Base-by-base conservation (phyloP, 2,888 invertebrate species). In the Tenthredo mesomela region DNA sequence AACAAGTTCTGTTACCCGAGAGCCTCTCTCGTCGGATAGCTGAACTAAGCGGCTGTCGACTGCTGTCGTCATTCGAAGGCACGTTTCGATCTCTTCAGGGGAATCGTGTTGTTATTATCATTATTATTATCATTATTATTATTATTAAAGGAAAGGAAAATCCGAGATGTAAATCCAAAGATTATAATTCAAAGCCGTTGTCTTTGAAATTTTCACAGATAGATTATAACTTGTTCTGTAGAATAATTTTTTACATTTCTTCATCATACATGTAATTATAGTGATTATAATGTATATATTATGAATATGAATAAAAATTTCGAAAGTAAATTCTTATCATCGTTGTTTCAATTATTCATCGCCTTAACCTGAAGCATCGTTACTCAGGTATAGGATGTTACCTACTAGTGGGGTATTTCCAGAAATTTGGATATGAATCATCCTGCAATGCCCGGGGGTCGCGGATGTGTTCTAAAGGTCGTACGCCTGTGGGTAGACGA, bases 41-140 rank as follows among this genome's bases (percentile, higher is more conserved):
- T n/a, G 25, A 40, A 58, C 58, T 37, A 80, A 61, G n/a, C 18
- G 9, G n/a, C 54, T 77, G 75, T 78, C 78, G 40, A 21, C 29
- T 15, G n/a, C 54, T 77, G 61, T 80, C 80, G 80, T 80, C 80
- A 80, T 80, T 54, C 54, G 50, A 75, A 33, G 18, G 50, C 58
- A 37, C 37, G 80, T 15, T 61, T 29, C 61, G 80, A 29, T 61
- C 58, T 80, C 29, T 80, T n/a, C 33, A 61, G 15, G 80, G 80
- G 58, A 80, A 80, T 40, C 18, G 9, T 37, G 9, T 50, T 54
- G 18, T 75, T 25, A n/a, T 50, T 54, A 12, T 77, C 15, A 33
- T 77, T 77, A 50, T 50, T n/a, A 47, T 54, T 33, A 29, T 50
- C 18, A 29, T 50, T 77, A 18, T 33, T 67, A 65, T 25, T 12